phyloP scores from a whole-genome alignment of 37 sponge, comb jelly and placozoan species.

The Oopsacas minuta region DNA sequence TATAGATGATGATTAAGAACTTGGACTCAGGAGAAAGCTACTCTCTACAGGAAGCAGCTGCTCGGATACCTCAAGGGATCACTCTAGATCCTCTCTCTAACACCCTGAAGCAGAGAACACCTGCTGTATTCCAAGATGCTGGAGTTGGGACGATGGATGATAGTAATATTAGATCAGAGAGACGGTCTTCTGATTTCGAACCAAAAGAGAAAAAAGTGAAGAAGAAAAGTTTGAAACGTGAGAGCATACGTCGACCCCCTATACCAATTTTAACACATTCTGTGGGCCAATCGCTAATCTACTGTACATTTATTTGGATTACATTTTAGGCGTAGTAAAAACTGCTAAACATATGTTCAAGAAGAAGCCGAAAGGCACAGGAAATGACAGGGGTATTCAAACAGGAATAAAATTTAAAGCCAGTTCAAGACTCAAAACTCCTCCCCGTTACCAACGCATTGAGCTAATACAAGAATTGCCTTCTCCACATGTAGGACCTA shows the following conservation, averaged over 20 bases:
- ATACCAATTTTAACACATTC: too few relatives aligned
- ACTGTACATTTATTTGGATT: not conserved
- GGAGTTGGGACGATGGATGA: not conserved
- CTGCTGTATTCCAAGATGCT: not conserved
- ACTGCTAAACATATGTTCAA: conserved; percentile 5
- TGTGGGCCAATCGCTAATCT: not conserved
- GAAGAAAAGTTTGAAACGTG: conserved; percentile 6
- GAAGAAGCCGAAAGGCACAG: not conserved
- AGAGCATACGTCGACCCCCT: too few relatives aligned
- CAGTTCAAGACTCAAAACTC: not conserved
- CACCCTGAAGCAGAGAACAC: not conserved
- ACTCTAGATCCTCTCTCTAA: not conserved
- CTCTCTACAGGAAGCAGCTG: conserved; percentile 58
- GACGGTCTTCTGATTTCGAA: not conserved
- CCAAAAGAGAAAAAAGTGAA: not conserved
- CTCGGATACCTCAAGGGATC: conserved; percentile 41
- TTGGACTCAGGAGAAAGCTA: conserved; percentile 70
- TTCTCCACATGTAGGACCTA: conserved; percentile 35
- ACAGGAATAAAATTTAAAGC: not conserved
- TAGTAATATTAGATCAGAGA: not conserved
- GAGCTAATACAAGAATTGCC: conserved; percentile 1
- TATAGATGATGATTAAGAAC: conserved; percentile 47
- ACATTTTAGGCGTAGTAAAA: not conserved
- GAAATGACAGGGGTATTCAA: not conserved
- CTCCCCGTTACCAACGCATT: not conserved